Conservation (phyloP, 2,113 vertebrate genomes). For the Burhinus bistriatus region DNA sequence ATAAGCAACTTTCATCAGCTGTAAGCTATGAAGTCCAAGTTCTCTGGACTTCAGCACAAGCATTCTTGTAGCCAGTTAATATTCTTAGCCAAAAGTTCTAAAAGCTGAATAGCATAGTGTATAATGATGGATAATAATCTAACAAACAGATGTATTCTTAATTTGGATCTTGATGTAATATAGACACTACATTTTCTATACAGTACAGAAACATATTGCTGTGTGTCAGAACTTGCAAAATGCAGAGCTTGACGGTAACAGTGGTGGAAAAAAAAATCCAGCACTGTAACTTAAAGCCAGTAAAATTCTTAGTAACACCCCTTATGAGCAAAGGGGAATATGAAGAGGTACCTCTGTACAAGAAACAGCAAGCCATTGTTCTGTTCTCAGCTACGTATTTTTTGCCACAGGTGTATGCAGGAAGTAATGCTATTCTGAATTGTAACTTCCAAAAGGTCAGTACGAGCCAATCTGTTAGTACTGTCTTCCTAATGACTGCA, state of each 20-base stretch:
- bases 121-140: background rate
- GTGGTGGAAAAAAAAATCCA: background rate
- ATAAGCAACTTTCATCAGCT: background rate
- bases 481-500: background rate
- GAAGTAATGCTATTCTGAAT: background rate
- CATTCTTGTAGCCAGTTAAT: background rate
- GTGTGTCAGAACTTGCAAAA: background rate
- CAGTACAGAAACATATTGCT: background rate
- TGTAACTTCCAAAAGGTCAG: background rate
- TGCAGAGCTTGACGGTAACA: background rate
- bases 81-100: background rate
- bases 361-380: background rate
- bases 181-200: background rate
- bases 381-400: background rate
- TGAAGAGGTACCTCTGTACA: background rate
- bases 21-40: background rate
- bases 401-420: background rate
- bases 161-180: background rate
- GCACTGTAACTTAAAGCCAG: background rate
- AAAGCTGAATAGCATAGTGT: background rate
- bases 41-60: background rate
- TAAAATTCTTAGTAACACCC: background rate
- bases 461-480: accelerated
- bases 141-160: background rate
- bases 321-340: background rate